A percentile compares a stretch with the other conserved stretches of the same genome.
phyloP scores from a whole-genome alignment of 2,888 invertebrate genomes.

The Agrochola lota region DNA sequence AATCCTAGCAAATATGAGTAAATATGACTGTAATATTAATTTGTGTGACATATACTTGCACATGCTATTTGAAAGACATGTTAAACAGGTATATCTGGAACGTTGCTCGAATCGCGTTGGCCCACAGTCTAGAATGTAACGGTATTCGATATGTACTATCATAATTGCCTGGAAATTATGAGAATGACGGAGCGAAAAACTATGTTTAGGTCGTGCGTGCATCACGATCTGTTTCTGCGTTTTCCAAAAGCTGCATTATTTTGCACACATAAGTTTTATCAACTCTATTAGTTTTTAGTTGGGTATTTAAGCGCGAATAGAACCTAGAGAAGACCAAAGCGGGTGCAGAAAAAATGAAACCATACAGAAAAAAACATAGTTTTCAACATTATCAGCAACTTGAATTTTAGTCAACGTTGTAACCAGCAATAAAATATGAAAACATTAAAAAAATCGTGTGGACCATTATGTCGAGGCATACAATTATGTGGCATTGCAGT shows the following conservation, averaged over 20 bases:
- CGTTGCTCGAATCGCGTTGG: slow-evolving; percentile 66
- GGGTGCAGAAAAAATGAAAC: background rate
- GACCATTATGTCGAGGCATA: slow-evolving; percentile 13
- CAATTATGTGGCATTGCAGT: slow-evolving; percentile 42
- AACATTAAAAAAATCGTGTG: slow-evolving; percentile 33
- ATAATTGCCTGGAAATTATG: slow-evolving; percentile 57
- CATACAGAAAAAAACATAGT: background rate
- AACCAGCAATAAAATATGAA: slow-evolving; percentile 26
- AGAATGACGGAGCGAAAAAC: slow-evolving; percentile 16
- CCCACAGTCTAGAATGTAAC: slow-evolving; percentile 69
- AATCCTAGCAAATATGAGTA: slow-evolving; percentile 48
- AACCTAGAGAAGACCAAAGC: background rate
- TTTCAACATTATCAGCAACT: background rate
- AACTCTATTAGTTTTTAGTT: background rate
- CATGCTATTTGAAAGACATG: slow-evolving; percentile 62
- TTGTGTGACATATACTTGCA: slow-evolving; percentile 56
- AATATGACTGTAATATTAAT: slow-evolving; percentile 54
- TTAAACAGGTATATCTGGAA: slow-evolving; percentile 71
- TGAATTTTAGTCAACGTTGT: slow-evolving; percentile 10
- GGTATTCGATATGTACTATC: slow-evolving; percentile 54
- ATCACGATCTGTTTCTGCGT: background rate
- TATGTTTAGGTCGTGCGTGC: slow-evolving; percentile 12
- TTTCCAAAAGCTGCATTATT: slow-evolving; percentile 9
- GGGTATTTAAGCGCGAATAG: too few species aligned
- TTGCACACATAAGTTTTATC: background rate